phyloP scores from a whole-genome alignment of 1,140 invertebrate genomes.

The Steinernema feltiae region DNA sequence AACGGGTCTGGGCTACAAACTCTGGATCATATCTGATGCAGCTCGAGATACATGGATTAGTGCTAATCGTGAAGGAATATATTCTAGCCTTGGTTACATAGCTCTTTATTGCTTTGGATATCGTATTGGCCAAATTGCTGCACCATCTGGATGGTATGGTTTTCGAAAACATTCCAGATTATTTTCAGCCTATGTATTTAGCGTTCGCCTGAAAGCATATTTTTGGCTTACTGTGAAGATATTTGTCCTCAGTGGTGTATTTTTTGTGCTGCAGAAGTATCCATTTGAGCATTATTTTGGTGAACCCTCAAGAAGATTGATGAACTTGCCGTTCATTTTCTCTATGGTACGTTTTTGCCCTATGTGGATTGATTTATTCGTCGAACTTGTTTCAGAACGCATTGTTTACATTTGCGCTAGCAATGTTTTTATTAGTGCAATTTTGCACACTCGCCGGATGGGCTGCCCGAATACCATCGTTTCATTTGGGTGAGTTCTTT shows the following conservation, averaged over 20 bases:
- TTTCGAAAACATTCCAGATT: too few relatives aligned
- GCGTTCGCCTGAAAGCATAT: neutral
- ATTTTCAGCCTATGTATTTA: too few relatives aligned
- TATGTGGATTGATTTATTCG: neutral
- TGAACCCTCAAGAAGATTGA: neutral
- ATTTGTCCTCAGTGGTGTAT: neutral
- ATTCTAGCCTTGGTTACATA: neutral
- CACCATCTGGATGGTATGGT: neutral
- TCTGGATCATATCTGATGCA: neutral
- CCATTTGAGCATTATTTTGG: neutral
- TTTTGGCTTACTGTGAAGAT: slow-evolving; percentile 5
- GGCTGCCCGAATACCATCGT: neutral
- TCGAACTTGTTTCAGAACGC: neutral
- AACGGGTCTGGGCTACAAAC: neutral
- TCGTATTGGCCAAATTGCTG: neutral
- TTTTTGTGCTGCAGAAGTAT: neutral
- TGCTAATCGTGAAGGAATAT: neutral
- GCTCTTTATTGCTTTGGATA: slow-evolving; percentile 2
- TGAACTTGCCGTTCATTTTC: slow-evolving; percentile 3
- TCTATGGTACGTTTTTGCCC: neutral
- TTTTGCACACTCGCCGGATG: neutral
- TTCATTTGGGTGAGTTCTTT: neutral
- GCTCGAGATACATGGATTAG: neutral
- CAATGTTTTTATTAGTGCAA: neutral
- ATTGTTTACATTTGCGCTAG: neutral